Percentiles rank a stretch among this genome's conserved stretches.
Evolutionary conservation across 2,113 vertebrate species (phyloP).

Genomic region (Paramormyrops kingsleyae): DNA sequence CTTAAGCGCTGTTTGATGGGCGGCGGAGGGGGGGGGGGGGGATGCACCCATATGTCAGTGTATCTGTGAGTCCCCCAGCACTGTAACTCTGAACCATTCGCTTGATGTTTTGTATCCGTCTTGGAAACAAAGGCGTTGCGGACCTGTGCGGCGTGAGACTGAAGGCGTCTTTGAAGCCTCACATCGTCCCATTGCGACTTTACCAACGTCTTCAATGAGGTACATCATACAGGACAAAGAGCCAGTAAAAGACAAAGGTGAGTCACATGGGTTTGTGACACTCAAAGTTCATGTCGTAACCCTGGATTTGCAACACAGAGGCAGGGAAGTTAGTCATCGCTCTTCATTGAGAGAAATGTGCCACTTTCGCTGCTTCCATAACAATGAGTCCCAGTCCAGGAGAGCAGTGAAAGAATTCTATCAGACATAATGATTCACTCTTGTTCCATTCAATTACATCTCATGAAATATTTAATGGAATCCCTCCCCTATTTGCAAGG

Average conservation of each 20-base stretch:
- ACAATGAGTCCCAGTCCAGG: not conserved
- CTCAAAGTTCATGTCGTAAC: not conserved
- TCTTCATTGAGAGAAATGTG: not conserved
- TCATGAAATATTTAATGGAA: not conserved
- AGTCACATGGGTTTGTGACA: not conserved
- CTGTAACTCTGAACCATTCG: not conserved
- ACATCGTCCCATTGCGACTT: not conserved
- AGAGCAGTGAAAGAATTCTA: not conserved
- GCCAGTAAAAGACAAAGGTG: not conserved
- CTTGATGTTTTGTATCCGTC: not conserved
- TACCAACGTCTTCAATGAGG: not conserved
- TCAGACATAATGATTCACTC: not conserved
- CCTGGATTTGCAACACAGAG: not conserved
- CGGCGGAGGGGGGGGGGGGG: not conserved
- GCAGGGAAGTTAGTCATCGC: not conserved
- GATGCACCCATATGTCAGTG: not conserved
- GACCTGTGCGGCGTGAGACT: not conserved
- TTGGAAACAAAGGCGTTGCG: not conserved
- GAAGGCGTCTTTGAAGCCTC: not conserved
- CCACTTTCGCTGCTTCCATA: not conserved
- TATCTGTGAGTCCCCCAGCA: not conserved
- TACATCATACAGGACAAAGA: not conserved
- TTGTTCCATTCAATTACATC: constrained; percentile 12
- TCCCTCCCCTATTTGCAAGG: not conserved
- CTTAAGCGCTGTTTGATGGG: not conserved